Conservation (phyloP, 2,113 vertebrate species). For the Pseudolaguvia tuberculata region DNA sequence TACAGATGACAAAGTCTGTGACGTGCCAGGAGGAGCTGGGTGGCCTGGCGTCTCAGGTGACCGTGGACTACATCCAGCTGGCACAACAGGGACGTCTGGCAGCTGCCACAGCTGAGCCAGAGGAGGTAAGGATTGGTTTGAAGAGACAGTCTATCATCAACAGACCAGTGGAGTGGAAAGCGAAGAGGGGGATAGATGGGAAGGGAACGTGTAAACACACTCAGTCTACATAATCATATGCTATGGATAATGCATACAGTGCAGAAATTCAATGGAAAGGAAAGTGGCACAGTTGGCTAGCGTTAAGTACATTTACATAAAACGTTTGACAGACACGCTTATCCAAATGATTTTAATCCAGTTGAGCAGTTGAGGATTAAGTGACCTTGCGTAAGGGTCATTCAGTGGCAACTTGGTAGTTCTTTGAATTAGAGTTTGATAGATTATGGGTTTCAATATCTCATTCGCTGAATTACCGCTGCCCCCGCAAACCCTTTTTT, state of each 20-base stretch:
- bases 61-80: slow-evolving; percentile 92
- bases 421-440: too few species aligned
- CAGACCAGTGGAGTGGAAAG: slow-evolving; percentile 20
- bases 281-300: slow-evolving; percentile 1
- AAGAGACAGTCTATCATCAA: neutral
- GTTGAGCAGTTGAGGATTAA: too few species aligned
- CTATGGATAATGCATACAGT: neutral
- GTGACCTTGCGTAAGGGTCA: too few species aligned
- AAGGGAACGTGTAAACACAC: slow-evolving; percentile 16
- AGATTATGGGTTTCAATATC: too few species aligned
- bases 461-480: too few species aligned
- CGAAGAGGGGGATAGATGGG: neutral
- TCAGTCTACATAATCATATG: slow-evolving; percentile 4
- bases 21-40: slow-evolving; percentile 96
- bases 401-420: too few species aligned
- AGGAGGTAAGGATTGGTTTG: slow-evolving; percentile 76
- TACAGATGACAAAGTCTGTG: slow-evolving; percentile 97
- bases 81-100: slow-evolving; percentile 92
- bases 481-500: neutral
- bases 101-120: slow-evolving; percentile 89
- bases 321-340: too few species aligned
- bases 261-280: neutral
- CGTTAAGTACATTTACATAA: neutral
- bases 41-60: slow-evolving; percentile 95
- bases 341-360: too few species aligned